Base-by-base conservation (phyloP, 2,113 vertebrate genomes). In the Gasterosteus nipponicus region DNA sequence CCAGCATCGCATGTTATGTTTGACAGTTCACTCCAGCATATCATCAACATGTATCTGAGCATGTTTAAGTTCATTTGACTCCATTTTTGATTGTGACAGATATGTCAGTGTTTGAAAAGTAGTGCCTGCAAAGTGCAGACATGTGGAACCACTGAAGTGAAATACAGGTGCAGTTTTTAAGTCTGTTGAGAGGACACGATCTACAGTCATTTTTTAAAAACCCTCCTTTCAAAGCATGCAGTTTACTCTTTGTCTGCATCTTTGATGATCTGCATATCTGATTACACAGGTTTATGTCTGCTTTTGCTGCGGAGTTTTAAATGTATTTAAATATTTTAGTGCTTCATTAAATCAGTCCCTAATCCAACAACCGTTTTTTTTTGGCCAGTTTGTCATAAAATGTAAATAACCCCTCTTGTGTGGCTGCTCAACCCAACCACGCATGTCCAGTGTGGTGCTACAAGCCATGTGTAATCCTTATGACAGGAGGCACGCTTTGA, bases 1-100 rank as follows among this genome's bases (percentile, higher is more conserved):
- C 73, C 77, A 78, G 61, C 15, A 0, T 68, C 58, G 58, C 57
- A 49, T n/a, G 70, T 74, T 80, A 57, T 73, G 59, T 81, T 65
- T 69, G 74, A 76, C 73, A 58, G 35, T 70, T 85, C 22, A 62
- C 47, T 70, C 18, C 68, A 60, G 47, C 70, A 68, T 66, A 67
- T 83, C 51, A 49, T 65, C 72, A 77, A 64, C 75, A 71, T 80
- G 69, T 39, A 75, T 75, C 53, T 62, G 33, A 62, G 46, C 41
- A 57, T 60, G 42, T 69, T 73, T 22, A 68, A 58, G 44, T 74
- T 78, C 10, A 65, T 33, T 46, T 18, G 49, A 22, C 47, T 58
- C 31, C 12, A 19, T 3, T 42, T 73, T 33, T 16, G 39, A 53
- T 74, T 31, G 31, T 53, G 35, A 26, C 35, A 44, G 38, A 59